Evolutionary conservation across 2,797 vertebrate species (phyloP).

Genomic region (Peromyscus aztecus): DNA sequence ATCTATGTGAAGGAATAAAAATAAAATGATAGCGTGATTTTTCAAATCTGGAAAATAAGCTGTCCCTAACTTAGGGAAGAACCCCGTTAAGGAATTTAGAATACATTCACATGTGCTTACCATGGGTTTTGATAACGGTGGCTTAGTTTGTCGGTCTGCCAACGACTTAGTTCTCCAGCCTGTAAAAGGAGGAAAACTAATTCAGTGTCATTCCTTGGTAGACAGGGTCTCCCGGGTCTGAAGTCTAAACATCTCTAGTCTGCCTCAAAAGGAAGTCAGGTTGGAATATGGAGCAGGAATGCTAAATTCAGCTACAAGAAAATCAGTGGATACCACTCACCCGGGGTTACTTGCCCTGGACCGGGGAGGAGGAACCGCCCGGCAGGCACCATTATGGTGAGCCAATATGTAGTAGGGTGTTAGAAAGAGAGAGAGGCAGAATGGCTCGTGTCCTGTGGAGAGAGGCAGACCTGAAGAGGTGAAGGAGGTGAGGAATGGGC

Average conservation of each 20-base stretch:
- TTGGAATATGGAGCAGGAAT: background rate
- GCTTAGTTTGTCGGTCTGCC: slow-evolving; percentile 85
- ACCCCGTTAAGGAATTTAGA: background rate
- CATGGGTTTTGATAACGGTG: slow-evolving; percentile 88
- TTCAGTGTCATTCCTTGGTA: background rate
- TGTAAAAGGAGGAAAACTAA: slow-evolving; percentile 82
- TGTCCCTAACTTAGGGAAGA: slow-evolving; percentile 42
- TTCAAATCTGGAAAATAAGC: background rate
- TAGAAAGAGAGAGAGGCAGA: background rate
- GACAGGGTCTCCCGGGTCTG: background rate
- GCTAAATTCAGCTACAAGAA: background rate
- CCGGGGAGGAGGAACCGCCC: background rate
- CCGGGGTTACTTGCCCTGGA: background rate
- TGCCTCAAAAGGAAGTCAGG: background rate
- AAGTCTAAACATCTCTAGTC: background rate
- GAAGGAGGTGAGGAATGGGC: background rate
- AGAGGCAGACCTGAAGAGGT: background rate
- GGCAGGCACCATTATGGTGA: background rate
- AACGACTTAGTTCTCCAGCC: slow-evolving; percentile 83
- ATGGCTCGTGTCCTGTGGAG: background rate
- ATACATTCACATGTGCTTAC: slow-evolving; percentile 79
- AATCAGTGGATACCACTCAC: background rate
- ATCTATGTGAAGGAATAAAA: slow-evolving; percentile 33
- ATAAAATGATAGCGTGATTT: background rate
- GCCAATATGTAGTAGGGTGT: background rate